Conservation (phyloP, 2,888 invertebrate species). For the Osedax fenrisi region DNA sequence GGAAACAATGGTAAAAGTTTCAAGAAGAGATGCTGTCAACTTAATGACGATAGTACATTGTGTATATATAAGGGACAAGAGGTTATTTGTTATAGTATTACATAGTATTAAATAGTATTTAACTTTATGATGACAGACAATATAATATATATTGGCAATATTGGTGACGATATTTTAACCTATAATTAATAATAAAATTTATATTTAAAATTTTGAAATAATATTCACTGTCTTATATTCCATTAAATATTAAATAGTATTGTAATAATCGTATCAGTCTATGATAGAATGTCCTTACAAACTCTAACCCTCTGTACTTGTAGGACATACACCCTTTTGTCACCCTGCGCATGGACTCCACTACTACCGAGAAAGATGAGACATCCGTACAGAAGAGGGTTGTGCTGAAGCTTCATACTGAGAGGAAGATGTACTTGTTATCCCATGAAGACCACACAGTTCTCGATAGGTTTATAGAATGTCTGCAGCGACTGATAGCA, state of each 20-base stretch:
- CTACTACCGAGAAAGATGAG: constrained; percentile 4
- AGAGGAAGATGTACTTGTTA: constrained; percentile 5
- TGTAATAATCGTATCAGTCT: no score
- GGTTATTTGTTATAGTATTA: not conserved
- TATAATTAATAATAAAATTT: no score
- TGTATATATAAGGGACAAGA: not conserved
- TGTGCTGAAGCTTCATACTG: constrained; percentile 4
- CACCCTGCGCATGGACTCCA: constrained; percentile 4
- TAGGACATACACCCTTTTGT: not conserved
- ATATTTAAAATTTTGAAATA: no score
- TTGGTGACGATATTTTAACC: no score
- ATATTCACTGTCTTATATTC: no score
- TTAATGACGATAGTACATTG: constrained; percentile 1
- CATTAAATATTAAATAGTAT: no score
- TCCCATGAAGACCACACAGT: not conserved
- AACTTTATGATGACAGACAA: no score
- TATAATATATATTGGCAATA: no score
- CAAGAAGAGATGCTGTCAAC: not conserved
- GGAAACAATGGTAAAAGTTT: not conserved
- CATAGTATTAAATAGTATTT: no score
- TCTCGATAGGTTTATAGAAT: not conserved
- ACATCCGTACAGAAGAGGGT: not conserved
- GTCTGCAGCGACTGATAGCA: no score
- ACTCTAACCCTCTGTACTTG: no score
- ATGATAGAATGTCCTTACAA: no score